Evolutionary conservation across 2,113 vertebrate species (phyloP).

Genomic region (Carassius auratus): DNA sequence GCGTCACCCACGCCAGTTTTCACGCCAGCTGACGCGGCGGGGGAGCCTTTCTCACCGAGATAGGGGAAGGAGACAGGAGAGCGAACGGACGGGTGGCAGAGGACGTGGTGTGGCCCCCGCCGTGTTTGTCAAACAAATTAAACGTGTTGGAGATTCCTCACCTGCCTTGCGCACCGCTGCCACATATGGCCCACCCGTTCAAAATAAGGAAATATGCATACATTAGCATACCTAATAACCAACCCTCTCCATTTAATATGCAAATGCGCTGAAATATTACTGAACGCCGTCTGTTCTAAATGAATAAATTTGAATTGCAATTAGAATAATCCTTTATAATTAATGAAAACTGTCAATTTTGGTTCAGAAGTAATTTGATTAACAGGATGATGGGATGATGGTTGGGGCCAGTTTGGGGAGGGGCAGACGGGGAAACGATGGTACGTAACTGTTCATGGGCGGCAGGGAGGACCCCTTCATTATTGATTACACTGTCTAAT

Average conservation of each 20-base stretch:
- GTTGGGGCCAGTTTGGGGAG: conserved; percentile 69
- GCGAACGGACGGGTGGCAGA: conserved; percentile 69
- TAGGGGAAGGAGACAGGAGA: conserved; percentile 57
- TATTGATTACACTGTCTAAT: conserved; percentile 87
- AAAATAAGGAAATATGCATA: conserved; percentile 99
- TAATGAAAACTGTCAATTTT: conserved; percentile 99
- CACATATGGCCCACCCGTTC: conserved; percentile 96
- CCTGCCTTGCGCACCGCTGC: conserved; percentile 90
- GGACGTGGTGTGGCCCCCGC: conserved; percentile 80
- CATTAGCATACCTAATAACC: conserved; percentile 99
- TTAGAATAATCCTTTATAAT: conserved; percentile 99
- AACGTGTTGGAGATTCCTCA: conserved; percentile 91
- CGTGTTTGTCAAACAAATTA: conserved; percentile 98
- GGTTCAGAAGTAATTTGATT: conserved; percentile 99
- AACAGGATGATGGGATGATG: conserved; percentile 96
- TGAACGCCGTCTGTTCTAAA: conserved; percentile 80
- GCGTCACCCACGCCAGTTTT: conserved; percentile 13
- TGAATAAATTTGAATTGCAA: too few species aligned
- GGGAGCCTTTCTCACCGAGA: conserved; percentile 49
- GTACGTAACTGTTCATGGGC: conserved; percentile 76
- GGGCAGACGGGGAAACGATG: not conserved
- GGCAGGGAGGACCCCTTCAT: conserved; percentile 81
- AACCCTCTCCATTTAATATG: conserved; percentile 99
- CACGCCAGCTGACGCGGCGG: conserved; percentile 52
- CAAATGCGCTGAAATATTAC: conserved; percentile 99